These are phyloP conservation scores for Machimus atricapillus DNA, from an alignment of 2,888 invertebrate species.

Conservation along the genomic window DNA sequence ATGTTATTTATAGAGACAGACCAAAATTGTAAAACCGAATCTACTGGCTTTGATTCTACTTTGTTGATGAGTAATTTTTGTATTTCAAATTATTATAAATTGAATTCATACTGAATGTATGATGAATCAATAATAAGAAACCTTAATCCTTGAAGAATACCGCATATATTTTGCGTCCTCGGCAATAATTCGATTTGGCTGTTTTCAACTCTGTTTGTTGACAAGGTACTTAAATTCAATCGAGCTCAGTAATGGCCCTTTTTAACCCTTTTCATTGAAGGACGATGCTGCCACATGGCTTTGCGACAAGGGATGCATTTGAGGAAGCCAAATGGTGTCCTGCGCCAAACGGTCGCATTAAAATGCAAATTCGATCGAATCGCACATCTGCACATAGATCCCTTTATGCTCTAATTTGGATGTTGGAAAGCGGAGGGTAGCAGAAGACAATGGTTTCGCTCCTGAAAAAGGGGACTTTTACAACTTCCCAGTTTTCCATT, in stretches of 20 bases:
- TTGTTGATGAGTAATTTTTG: no score
- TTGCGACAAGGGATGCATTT: neutral
- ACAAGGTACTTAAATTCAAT: neutral
- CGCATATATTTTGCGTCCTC: neutral
- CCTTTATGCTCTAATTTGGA: neutral
- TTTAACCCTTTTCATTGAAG: neutral
- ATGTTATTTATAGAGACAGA: no score
- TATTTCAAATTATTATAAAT: no score
- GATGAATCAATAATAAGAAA: no score
- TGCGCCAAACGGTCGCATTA: neutral
- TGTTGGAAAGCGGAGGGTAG: neutral
- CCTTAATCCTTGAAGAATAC: no score
- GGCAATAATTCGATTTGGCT: neutral
- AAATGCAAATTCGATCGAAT: neutral
- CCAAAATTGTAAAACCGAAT: no score
- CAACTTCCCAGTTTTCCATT: neutral
- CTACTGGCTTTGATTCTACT: no score
- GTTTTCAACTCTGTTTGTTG: neutral
- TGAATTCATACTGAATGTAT: no score
- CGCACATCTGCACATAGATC: neutral
- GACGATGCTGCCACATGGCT: neutral
- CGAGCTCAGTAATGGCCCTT: neutral
- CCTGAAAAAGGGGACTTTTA: neutral
- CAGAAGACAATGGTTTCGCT: neutral
- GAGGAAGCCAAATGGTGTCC: neutral